Percentiles rank a stretch among this genome's conserved stretches.
These are phyloP conservation scores for Xanthia togata DNA, from an alignment of 2,888 invertebrate genomes.

Conservation along the genomic window DNA sequence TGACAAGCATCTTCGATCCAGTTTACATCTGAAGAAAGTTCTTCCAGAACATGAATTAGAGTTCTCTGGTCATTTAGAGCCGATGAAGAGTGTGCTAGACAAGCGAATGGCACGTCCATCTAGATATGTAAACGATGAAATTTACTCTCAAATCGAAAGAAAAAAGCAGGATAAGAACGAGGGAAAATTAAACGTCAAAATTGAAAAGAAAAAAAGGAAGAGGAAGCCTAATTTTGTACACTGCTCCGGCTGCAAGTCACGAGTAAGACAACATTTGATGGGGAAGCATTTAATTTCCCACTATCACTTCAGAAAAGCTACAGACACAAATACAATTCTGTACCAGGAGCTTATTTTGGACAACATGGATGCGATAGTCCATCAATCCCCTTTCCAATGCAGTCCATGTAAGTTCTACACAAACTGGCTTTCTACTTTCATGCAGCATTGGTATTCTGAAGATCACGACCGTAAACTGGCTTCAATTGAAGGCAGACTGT, in stretches of 20 bases:
- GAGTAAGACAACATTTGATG: conserved; percentile 92
- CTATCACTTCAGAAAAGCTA: conserved; percentile 94
- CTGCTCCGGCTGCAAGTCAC: conserved; percentile 93
- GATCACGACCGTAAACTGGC: conserved; percentile 90
- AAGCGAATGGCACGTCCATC: conserved; percentile 83
- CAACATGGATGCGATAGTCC: conserved; percentile 94
- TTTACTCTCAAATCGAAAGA: conserved; percentile 76
- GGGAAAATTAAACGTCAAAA: conserved; percentile 71
- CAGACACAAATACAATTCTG: conserved; percentile 89
- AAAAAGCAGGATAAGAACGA: conserved; percentile 70
- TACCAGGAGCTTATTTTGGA: conserved; percentile 92
- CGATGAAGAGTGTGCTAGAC: conserved; percentile 72
- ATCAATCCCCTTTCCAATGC: conserved; percentile 96
- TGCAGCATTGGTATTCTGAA: conserved; percentile 93
- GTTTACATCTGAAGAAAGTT: conserved; percentile 92
- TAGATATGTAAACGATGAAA: conserved; percentile 77
- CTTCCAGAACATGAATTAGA: conserved; percentile 93
- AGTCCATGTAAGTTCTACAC: conserved; percentile 96
- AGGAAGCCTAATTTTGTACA: conserved; percentile 91
- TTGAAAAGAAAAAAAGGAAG: conserved; percentile 85
- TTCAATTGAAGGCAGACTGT: conserved; percentile 91
- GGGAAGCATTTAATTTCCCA: conserved; percentile 96
- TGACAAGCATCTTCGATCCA: conserved; percentile 94
- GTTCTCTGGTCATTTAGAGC: conserved; percentile 87
- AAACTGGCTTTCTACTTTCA: conserved; percentile 93